Evolutionary conservation across 2,888 invertebrate genomes (phyloP).

Genomic region (Eupithecia subumbrata): DNA sequence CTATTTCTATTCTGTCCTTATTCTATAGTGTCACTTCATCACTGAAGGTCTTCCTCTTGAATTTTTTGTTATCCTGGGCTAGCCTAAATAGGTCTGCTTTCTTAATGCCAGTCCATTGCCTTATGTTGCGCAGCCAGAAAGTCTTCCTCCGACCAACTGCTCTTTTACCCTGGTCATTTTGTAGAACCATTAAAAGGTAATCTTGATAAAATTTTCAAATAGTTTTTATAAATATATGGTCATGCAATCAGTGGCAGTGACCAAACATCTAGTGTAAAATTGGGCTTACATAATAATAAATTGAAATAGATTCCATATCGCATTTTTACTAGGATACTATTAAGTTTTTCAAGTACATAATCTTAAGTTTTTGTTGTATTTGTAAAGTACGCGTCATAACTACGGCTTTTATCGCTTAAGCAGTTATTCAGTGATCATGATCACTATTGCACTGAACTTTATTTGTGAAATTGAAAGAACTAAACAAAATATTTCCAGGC

Average conservation of each 20-base stretch:
- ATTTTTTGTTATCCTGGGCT: too few relatives aligned
- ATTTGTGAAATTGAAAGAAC: not conserved
- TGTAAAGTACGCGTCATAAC: slow-evolving; percentile 22
- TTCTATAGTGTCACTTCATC: too few relatives aligned
- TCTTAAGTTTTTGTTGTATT: slow-evolving; percentile 34
- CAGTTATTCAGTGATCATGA: not conserved
- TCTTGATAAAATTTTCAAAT: not conserved
- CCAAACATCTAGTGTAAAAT: not conserved
- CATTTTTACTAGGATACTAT: slow-evolving; percentile 29
- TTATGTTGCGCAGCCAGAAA: too few relatives aligned
- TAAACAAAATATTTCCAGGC: not conserved
- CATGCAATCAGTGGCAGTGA: not conserved
- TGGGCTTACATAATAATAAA: slow-evolving; percentile 1
- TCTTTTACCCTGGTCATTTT: not conserved
- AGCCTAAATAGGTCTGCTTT: too few relatives aligned
- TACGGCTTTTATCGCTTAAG: not conserved
- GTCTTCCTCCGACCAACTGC: too few relatives aligned
- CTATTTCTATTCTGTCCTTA: not conserved
- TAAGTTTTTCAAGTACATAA: slow-evolving; percentile 30
- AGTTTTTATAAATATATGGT: not conserved
- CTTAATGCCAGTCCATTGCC: too few relatives aligned
- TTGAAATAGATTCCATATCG: slow-evolving; percentile 29
- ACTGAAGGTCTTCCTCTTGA: too few relatives aligned
- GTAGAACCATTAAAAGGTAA: not conserved
- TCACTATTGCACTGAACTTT: not conserved